Percentiles rank a stretch among this genome's conserved stretches.
Conservation (phyloP, 2,797 vertebrate species). For the Enoplosus armatus region DNA sequence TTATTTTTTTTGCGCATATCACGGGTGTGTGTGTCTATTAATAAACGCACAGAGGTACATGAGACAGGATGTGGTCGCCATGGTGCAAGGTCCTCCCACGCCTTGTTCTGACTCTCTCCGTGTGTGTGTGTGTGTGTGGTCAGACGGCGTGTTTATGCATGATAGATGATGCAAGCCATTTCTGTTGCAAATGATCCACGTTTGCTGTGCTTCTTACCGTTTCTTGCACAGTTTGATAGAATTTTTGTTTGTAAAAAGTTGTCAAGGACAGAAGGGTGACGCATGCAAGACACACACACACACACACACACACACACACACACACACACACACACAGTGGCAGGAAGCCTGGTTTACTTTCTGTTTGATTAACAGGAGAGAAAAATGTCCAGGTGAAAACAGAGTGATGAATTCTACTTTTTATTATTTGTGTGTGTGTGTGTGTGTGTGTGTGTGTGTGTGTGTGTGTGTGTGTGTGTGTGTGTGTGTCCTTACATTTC, state of each 20-base stretch:
- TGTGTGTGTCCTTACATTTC: slow-evolving; percentile 28
- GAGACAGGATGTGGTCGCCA: slow-evolving; percentile 82
- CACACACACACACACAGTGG: not conserved
- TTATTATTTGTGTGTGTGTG: not conserved
- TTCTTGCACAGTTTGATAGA: slow-evolving; percentile 2
- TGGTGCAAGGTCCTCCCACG: slow-evolving; percentile 80
- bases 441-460: not conserved
- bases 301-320: slow-evolving; percentile 28
- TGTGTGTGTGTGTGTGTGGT: slow-evolving; percentile 50
- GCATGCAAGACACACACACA: not conserved
- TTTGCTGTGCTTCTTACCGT: not conserved
- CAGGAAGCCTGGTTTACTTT: slow-evolving; percentile 1
- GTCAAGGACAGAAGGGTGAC: slow-evolving; percentile 18
- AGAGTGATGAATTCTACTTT: slow-evolving; percentile 6
- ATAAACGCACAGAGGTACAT: slow-evolving; percentile 75
- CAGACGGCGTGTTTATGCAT: slow-evolving; percentile 60
- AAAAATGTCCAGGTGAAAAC: slow-evolving; percentile 19
- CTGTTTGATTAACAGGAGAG: slow-evolving; percentile 12
- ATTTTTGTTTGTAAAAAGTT: slow-evolving; percentile 47
- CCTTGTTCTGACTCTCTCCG: slow-evolving; percentile 57
- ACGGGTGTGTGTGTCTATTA: slow-evolving; percentile 61
- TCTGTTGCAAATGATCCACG: slow-evolving; percentile 43
- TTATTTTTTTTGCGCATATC: slow-evolving; percentile 52
- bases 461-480: not conserved
- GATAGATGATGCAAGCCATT: slow-evolving; percentile 52